These are phyloP conservation scores for Oncopodura yosiiana DNA, from an alignment of 1,140 invertebrate genomes.

Conservation along the genomic window DNA sequence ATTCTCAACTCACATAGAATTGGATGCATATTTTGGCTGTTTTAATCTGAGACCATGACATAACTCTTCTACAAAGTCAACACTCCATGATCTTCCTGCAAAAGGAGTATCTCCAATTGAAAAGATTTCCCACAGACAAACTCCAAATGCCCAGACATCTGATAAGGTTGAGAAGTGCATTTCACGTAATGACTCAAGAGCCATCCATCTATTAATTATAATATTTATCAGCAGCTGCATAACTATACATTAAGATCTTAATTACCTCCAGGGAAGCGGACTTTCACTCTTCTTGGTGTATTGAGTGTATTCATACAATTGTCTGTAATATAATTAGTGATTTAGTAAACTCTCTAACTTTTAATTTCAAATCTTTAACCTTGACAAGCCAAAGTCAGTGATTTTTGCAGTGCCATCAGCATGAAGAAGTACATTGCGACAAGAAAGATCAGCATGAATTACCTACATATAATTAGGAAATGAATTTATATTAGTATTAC, in stretches of 20 bases:
- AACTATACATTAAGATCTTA: no score
- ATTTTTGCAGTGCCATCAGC: constrained; percentile 8
- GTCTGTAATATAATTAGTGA: no score
- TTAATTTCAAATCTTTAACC: no score
- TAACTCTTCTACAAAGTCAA: constrained; percentile 3
- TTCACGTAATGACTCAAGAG: not conserved
- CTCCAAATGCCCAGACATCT: not conserved
- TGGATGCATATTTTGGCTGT: no score
- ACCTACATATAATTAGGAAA: no score
- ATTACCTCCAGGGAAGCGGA: no score
- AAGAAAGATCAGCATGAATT: constrained; percentile 19
- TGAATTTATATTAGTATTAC: no score
- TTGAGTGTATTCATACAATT: not conserved
- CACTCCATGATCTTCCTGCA: not conserved
- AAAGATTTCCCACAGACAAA: constrained; percentile 13
- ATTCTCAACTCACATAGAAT: no score
- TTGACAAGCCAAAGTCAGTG: constrained; percentile 20
- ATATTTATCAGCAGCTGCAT: no score
- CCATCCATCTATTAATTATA: constrained; percentile 11
- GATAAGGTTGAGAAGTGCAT: not conserved
- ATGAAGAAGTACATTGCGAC: constrained; percentile 11
- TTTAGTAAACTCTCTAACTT: no score
- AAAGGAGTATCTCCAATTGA: constrained; percentile 1
- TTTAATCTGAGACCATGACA: not conserved
- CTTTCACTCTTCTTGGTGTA: no score